phyloP scores from a whole-genome alignment of 2,888 invertebrate species.

The Hypsopygia costalis region DNA sequence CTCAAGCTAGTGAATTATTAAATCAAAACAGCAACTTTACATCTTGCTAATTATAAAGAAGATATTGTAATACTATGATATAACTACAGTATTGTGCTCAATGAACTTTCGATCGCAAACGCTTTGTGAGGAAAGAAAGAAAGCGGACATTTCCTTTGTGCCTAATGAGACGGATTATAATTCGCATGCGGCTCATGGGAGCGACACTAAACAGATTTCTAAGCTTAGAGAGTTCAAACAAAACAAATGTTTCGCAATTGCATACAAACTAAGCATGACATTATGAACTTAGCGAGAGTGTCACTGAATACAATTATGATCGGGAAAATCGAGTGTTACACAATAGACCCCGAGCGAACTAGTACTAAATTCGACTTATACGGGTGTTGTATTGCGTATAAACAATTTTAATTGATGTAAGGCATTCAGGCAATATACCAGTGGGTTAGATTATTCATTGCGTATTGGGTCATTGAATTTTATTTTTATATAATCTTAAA shows the following conservation, averaged over 20 bases:
- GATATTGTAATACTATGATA: no score
- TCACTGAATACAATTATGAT: constrained; percentile 14
- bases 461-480: no score
- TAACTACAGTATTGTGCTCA: constrained; percentile 44
- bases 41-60: not conserved
- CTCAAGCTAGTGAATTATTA: no score
- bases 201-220: constrained; percentile 38
- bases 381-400: not conserved
- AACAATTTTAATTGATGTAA: not conserved
- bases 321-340: constrained; percentile 15
- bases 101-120: constrained; percentile 62
- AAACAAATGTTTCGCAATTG: constrained; percentile 43
- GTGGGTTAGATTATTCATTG: no score
- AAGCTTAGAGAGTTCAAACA: constrained; percentile 43
- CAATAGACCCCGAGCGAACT: constrained; percentile 2
- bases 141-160: constrained; percentile 60
- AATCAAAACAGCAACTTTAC: not conserved
- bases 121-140: constrained; percentile 53
- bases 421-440: no score
- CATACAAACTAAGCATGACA: constrained; percentile 34
- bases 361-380: not conserved
- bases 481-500: no score
- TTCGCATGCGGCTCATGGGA: constrained; percentile 58
- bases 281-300: constrained; percentile 24
- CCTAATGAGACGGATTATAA: constrained; percentile 63